These are phyloP conservation scores for Eulacestoma nigropectus DNA, from an alignment of 2,113 vertebrate genomes.

Conservation along the genomic window DNA sequence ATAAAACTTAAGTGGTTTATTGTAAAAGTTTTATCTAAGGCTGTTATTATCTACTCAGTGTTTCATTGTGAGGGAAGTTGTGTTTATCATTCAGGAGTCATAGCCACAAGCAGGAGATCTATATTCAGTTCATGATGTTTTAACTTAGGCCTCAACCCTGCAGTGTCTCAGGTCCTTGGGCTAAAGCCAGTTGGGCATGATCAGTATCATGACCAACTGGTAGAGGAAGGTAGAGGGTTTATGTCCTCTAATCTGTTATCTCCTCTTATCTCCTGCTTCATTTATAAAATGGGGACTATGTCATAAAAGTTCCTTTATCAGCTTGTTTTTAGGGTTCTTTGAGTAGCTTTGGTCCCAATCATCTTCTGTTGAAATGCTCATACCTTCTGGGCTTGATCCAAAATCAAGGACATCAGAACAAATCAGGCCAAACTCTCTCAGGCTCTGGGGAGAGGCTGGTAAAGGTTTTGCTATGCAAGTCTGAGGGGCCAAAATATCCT, in stretches of 20 bases:
- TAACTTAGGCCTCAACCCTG: background rate
- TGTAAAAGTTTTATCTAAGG: background rate
- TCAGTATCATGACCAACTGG: background rate
- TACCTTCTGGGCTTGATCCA: background rate
- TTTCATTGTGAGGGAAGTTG: background rate
- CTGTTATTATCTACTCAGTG: background rate
- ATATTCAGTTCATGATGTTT: background rate
- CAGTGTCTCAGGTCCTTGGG: background rate
- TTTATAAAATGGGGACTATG: background rate
- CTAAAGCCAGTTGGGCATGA: background rate
- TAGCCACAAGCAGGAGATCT: background rate
- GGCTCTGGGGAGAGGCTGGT: background rate
- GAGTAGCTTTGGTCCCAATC: background rate
- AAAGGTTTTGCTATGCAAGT: background rate
- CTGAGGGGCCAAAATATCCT: background rate
- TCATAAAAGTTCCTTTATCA: background rate
- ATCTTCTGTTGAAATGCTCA: background rate
- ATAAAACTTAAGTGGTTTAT: background rate
- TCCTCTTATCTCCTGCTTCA: conserved; percentile 8
- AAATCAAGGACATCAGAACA: background rate
- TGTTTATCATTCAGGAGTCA: background rate
- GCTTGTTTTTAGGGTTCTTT: background rate
- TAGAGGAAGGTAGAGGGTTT: background rate
- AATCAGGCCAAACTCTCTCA: background rate
- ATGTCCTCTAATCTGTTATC: conserved; percentile 2